Conservation (phyloP, 1,140 invertebrate genomes). For the Lepidurus couesii region DNA sequence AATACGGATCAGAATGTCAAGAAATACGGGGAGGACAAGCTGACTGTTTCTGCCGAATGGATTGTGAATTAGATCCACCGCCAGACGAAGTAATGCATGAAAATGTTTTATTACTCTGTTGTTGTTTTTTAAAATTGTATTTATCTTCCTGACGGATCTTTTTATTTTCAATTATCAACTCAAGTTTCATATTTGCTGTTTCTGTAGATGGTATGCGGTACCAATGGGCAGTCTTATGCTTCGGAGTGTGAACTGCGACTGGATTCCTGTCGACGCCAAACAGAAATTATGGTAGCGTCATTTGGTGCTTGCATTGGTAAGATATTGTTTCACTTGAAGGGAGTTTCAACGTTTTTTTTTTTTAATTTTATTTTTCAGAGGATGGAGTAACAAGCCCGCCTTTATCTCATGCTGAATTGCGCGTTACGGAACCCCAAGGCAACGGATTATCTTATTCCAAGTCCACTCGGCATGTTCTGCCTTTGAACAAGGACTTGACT, state of each 20-base stretch:
- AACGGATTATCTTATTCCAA: conserved; percentile 31
- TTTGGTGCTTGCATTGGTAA: conserved; percentile 30
- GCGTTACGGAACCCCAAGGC: neutral
- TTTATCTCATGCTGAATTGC: conserved; percentile 23
- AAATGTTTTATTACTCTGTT: conserved; percentile 30
- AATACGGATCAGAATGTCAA: conserved; percentile 73
- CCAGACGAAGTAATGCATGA: neutral
- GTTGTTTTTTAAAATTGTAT: conserved; percentile 32
- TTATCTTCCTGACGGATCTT: neutral
- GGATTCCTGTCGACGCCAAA: conserved; percentile 57
- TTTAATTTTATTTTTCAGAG: neutral
- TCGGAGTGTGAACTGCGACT: conserved; percentile 74
- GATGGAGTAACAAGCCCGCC: conserved; percentile 1
- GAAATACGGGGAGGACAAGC: conserved; percentile 58
- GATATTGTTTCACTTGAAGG: neutral
- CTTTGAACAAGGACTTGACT: conserved; percentile 17
- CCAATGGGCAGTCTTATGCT: conserved; percentile 71
- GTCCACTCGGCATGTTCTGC: conserved; percentile 30
- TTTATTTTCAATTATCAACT: too few relatives aligned
- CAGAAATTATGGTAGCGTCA: conserved; percentile 23
- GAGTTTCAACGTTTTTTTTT: neutral
- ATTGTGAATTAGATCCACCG: conserved; percentile 28
- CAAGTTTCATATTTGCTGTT: neutral
- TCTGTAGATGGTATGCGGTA: conserved; percentile 48
- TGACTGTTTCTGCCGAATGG: conserved; percentile 52